A percentile compares a stretch with the other conserved stretches of the same genome.
phyloP scores from a whole-genome alignment of 2,797 vertebrate genomes.

The Mycteria americana region DNA sequence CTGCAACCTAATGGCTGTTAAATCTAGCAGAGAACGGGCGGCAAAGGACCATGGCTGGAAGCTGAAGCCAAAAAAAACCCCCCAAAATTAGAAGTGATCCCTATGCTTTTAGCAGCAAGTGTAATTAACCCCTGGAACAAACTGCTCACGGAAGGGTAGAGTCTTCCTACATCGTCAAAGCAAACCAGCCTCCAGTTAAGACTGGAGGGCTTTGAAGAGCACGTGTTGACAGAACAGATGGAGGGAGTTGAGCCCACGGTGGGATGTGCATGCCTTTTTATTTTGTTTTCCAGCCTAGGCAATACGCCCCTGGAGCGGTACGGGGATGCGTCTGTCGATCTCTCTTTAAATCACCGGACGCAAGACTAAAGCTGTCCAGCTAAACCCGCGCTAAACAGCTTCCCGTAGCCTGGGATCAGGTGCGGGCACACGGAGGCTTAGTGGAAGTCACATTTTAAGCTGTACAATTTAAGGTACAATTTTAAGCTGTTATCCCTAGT shows the following conservation, averaged over 20 bases:
- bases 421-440: not conserved
- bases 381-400: not conserved
- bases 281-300: not conserved
- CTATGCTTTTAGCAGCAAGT: not conserved
- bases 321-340: fast-evolving
- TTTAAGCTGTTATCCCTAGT: not conserved
- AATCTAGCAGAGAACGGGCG: too few relatives aligned
- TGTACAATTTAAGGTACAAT: not conserved
- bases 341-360: not conserved
- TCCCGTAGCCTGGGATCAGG: not conserved
- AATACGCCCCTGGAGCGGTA: too few relatives aligned
- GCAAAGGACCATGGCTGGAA: not conserved
- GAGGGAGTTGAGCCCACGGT: not conserved
- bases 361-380: not conserved
- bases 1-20: not conserved
- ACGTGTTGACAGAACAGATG: fast-evolving
- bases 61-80: too few relatives aligned
- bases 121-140: not conserved
- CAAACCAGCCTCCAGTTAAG: not conserved
- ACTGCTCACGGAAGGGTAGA: not conserved
- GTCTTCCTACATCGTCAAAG: not conserved
- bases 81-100: not conserved
- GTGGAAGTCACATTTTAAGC: not conserved
- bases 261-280: too few relatives aligned
- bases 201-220: not conserved